These are phyloP conservation scores for Litocranius walleri DNA, from an alignment of 2,113 vertebrate genomes.

Conservation along the genomic window DNA sequence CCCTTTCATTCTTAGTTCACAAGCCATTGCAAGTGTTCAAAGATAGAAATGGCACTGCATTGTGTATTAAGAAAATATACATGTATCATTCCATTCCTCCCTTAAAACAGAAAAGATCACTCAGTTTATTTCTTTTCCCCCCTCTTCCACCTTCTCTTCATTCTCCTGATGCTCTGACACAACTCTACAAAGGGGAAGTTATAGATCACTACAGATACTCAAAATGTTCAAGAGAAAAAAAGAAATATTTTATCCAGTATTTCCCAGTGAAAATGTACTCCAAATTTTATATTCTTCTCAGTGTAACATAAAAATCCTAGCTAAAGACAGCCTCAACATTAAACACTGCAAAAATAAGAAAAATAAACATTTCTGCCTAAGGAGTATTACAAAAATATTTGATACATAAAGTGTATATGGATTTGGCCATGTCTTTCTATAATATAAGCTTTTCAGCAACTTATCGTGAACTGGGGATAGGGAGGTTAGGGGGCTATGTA, in stretches of 20 bases:
- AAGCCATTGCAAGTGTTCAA: not conserved
- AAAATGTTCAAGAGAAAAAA: conserved; percentile 18
- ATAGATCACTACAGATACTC: not conserved
- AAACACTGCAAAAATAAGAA: not conserved
- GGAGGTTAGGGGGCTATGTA: rapidly evolving
- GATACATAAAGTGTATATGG: not conserved
- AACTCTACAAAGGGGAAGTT: not conserved
- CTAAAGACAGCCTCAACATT: not conserved
- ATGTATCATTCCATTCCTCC: not conserved
- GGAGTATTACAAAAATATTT: not conserved
- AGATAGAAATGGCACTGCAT: not conserved
- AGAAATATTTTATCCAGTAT: not conserved
- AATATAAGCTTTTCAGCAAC: not conserved
- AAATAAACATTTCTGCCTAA: not conserved
- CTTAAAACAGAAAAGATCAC: not conserved
- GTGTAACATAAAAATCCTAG: not conserved
- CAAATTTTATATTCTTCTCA: not conserved
- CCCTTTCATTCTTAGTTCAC: conserved; percentile 33
- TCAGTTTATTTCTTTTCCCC: not conserved
- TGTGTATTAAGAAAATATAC: not conserved
- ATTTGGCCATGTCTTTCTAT: not conserved
- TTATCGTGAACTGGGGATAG: not conserved
- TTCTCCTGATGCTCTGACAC: not conserved
- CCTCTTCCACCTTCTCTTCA: not conserved
- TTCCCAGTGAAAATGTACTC: not conserved